phyloP scores from a whole-genome alignment of 92 coral and sea anemone genomes.

The Pocillopora grandis region DNA sequence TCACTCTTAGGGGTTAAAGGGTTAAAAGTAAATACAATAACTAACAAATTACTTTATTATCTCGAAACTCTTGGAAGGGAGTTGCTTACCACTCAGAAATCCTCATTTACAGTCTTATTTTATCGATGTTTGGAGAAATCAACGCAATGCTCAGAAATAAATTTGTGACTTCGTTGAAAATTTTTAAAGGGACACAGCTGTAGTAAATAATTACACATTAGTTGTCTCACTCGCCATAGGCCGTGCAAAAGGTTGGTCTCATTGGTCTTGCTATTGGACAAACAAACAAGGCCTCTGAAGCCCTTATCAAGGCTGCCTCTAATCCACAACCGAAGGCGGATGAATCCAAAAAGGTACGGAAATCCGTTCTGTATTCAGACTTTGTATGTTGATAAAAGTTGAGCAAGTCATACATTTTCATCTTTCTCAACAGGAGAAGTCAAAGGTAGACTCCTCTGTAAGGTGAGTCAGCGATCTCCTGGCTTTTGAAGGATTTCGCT shows the following conservation, averaged over 20 bases:
- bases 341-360: slow-evolving; percentile 43
- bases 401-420: not conserved
- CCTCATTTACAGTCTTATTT: no score
- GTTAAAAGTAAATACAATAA: no score
- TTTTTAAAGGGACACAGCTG: no score
- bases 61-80: no score
- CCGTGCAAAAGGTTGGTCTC: slow-evolving; percentile 87
- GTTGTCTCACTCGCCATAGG: slow-evolving; percentile 43
- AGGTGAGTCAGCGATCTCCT: slow-evolving; percentile 8
- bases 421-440: slow-evolving; percentile 8
- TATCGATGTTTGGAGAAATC: no score
- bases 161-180: no score
- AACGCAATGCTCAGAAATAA: no score
- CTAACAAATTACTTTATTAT: no score
- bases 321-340: slow-evolving; percentile 15
- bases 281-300: slow-evolving; percentile 94
- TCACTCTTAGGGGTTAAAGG: no score
- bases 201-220: not conserved
- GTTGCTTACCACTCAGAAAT: no score
- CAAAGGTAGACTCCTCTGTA: not conserved
- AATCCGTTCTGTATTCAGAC: not conserved
- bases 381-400: no score
- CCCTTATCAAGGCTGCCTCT: slow-evolving; percentile 76
- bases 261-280: slow-evolving; percentile 91
- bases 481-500: not conserved